Conservation (phyloP, 1,140 invertebrate species). For the Drosophila orena region DNA sequence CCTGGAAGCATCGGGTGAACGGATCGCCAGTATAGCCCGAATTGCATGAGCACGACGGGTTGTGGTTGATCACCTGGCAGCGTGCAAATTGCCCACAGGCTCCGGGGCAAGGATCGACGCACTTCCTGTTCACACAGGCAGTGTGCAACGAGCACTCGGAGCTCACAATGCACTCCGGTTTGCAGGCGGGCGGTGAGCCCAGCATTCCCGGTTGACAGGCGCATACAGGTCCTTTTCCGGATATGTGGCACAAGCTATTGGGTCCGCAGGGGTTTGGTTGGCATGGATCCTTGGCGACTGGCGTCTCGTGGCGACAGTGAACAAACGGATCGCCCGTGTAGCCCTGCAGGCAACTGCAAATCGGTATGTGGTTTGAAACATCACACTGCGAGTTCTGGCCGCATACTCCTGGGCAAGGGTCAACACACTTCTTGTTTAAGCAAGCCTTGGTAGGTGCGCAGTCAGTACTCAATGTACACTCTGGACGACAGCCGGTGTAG, state of each 20-base stretch:
- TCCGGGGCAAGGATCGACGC: conserved; percentile 89
- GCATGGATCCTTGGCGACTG: conserved; percentile 86
- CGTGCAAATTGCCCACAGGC: conserved; percentile 89
- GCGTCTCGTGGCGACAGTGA: conserved; percentile 70
- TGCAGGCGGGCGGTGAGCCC: conserved; percentile 89
- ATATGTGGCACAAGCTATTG: conserved; percentile 91
- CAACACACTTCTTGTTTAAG: conserved; percentile 89
- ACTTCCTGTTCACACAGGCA: conserved; percentile 89
- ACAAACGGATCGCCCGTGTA: conserved; percentile 93
- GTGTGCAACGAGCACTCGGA: conserved; percentile 88
- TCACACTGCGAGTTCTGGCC: conserved; percentile 90
- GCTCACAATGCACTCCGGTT: conserved; percentile 90
- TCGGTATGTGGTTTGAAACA: conserved; percentile 92
- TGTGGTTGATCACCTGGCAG: conserved; percentile 88
- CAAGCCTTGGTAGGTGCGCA: conserved; percentile 91
- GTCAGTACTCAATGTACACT: conserved; percentile 93
- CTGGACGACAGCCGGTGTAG: conserved; percentile 90
- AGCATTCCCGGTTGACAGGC: conserved; percentile 90
- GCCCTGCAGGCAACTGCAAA: conserved; percentile 89
- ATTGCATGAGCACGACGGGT: conserved; percentile 87
- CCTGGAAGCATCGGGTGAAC: conserved; percentile 86
- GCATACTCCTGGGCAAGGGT: conserved; percentile 92
- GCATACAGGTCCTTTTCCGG: conserved; percentile 90
- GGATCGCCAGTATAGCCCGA: conserved; percentile 86
- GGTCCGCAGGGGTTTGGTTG: conserved; percentile 91